Base-by-base conservation (phyloP, 2,888 invertebrate genomes). In the Hesperia comma region DNA sequence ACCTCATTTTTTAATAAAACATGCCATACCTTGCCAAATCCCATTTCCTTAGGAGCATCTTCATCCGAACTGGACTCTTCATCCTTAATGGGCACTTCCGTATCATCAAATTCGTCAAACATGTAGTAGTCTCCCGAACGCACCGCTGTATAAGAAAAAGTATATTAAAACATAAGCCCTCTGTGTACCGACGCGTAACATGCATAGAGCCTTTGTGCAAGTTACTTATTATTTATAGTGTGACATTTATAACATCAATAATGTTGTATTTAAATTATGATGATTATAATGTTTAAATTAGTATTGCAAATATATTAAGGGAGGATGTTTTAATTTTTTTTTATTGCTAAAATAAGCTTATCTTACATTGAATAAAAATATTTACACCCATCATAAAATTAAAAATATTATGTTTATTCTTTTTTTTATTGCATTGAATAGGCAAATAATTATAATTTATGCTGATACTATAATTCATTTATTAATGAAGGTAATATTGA, bases 91-190 rank as follows among this genome's bases (percentile, higher is more conserved):
- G 95, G 96, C 71, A 96, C 94, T 51, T 96, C 96, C 68, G 96
- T 96, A 75, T 97, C 96, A 78, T 96, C 96, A 80, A 97, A 94
- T 75, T 99, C 98, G 81, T 99, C 99, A 92, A 99, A 99, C 98
- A 99, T 98, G 92, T 99, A 99, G 92, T 99, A 99, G 91, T 99
- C 99, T 17, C 99, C 99, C 69, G 99, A 99, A 61, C 99, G 96
- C 68, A 99, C 96, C 61, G 99, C 99, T 99, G 93, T 84, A 88
- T 75, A 77, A 53, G 71, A 76, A 64, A 68, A 49, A 70, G 10
- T 49, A 55, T 58, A 67, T 40, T 63, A 63, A 61, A 58, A 63
- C 17, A 63, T 46, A 62, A 66, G 41, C 17, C 21, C 32, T 33
- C n/a, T 8, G 17, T 37, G 6, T 14, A n/a, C n/a, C 26, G 40